Conservation (phyloP, 2,888 invertebrate species). For the Tenthredo notha region DNA sequence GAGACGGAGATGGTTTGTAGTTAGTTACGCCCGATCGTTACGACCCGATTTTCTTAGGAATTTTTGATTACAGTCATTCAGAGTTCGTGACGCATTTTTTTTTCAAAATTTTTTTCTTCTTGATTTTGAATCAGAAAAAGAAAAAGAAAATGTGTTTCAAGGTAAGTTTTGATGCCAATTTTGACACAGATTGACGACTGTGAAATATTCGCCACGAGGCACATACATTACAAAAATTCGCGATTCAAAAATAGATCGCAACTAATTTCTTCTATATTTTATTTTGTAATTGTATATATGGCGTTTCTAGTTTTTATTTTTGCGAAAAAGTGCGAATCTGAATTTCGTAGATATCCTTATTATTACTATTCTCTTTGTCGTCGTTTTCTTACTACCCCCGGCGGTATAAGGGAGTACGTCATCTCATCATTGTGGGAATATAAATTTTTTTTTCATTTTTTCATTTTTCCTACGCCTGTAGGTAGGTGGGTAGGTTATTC, state of each 20-base stretch:
- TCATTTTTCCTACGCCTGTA: background rate
- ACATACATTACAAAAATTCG: too few species aligned
- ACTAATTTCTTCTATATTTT: too few species aligned
- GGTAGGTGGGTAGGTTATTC: background rate
- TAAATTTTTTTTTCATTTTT: background rate
- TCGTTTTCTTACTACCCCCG: background rate
- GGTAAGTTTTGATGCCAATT: too few species aligned
- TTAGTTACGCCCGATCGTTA: background rate
- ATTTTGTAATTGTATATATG: background rate
- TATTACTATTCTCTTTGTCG: background rate
- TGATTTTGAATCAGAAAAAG: too few species aligned
- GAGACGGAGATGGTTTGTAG: background rate
- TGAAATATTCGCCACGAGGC: too few species aligned
- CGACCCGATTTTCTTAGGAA: background rate
- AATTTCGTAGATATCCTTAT: background rate
- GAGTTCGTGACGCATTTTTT: too few species aligned
- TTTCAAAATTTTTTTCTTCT: too few species aligned
- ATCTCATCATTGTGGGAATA: background rate
- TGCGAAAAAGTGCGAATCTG: background rate
- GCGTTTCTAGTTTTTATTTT: background rate
- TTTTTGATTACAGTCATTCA: too few species aligned
- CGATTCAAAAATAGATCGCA: too few species aligned
- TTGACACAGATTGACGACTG: too few species aligned
- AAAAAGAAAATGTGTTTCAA: too few species aligned
- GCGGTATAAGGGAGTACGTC: background rate